These are phyloP conservation scores for Tubulanus polymorphus DNA, from an alignment of 2,888 invertebrate genomes.

Conservation along the genomic window DNA sequence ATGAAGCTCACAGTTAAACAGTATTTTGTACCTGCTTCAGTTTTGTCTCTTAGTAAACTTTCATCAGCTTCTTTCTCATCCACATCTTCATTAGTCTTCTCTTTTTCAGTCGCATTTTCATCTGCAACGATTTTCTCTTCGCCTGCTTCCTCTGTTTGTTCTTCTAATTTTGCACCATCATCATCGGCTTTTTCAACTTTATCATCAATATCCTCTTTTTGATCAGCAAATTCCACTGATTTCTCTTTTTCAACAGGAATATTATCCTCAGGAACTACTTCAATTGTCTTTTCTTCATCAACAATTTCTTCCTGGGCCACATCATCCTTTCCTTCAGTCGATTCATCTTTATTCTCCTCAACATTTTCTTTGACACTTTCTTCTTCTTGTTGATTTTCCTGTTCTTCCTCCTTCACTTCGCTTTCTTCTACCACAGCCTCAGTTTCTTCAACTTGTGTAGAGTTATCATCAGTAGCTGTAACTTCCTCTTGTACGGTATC, in stretches of 20 bases:
- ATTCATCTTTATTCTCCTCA: background rate
- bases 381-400: constrained; percentile 1
- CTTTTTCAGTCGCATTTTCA: constrained; percentile 8
- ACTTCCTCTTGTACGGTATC: constrained; percentile 9
- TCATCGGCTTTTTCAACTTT: constrained; percentile 11
- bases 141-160: background rate
- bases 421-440: constrained; percentile 5
- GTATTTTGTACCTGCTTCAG: constrained; percentile 9
- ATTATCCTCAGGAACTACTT: background rate
- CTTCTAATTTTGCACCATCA: constrained; percentile 3
- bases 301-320: background rate
- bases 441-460: background rate
- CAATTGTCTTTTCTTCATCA: background rate
- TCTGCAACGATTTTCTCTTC: constrained; percentile 1
- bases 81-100: constrained; percentile 7
- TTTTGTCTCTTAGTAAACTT: constrained; percentile 8
- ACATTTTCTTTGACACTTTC: background rate
- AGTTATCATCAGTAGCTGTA: background rate
- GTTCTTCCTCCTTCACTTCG: constrained; percentile 10
- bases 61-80: constrained; percentile 11
- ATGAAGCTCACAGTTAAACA: background rate
- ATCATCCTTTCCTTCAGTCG: background rate
- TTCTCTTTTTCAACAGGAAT: constrained; percentile 6
- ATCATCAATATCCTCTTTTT: constrained; percentile 2
- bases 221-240: background rate